Percentiles rank a stretch among this genome's conserved stretches.
Evolutionary conservation across 2,113 vertebrate species (phyloP).

Genomic region (Vulpes vulpes): DNA sequence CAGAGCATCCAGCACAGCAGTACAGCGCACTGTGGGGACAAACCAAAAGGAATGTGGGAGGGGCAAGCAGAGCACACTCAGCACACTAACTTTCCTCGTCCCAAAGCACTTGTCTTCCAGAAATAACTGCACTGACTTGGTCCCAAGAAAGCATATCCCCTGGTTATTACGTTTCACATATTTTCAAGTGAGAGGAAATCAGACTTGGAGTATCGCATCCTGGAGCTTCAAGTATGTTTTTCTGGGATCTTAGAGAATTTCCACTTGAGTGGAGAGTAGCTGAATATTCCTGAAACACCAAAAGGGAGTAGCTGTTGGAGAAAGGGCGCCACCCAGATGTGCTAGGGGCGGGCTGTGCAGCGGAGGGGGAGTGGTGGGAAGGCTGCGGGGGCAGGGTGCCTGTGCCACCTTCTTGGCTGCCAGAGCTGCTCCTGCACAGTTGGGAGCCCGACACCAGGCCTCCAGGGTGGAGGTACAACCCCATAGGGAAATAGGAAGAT

Average conservation of each 20-base stretch:
- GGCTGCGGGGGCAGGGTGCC: too few relatives aligned
- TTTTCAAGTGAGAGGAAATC: not conserved
- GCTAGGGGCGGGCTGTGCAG: not conserved
- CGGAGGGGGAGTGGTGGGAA: not conserved
- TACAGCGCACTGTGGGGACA: not conserved
- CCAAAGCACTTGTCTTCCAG: not conserved
- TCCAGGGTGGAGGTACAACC: not conserved
- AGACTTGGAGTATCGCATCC: not conserved
- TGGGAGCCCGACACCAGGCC: not conserved
- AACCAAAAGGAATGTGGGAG: not conserved
- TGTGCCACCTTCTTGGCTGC: too few relatives aligned
- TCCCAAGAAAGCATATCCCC: not conserved
- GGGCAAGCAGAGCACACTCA: rapidly evolving
- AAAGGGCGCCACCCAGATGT: not conserved
- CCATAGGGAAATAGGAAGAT: not conserved
- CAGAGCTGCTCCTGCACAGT: too few relatives aligned
- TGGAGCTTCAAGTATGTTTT: not conserved
- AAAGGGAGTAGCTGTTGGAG: not conserved
- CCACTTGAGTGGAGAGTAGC: not conserved
- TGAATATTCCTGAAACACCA: not conserved
- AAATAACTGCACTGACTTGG: not conserved
- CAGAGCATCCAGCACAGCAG: too few relatives aligned
- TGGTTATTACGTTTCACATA: not conserved
- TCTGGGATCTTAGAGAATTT: not conserved
- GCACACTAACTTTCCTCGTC: not conserved